A percentile compares a stretch with the other conserved stretches of the same genome.
These are phyloP conservation scores for Globodera rostochiensis DNA, from an alignment of 1,140 invertebrate genomes.

Conservation along the genomic window DNA sequence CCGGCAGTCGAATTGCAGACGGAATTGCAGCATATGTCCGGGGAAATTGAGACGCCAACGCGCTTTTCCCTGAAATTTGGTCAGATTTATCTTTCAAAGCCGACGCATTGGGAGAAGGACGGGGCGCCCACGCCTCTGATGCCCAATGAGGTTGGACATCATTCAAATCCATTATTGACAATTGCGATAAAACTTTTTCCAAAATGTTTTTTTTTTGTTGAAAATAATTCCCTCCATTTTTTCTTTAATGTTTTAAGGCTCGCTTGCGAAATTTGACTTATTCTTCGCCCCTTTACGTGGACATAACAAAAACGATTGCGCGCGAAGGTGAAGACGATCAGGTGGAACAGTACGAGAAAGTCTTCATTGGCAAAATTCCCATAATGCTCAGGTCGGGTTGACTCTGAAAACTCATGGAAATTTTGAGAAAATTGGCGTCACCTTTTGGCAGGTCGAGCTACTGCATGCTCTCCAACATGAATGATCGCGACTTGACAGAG, in stretches of 20 bases:
- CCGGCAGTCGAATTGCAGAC: slow-evolving; percentile 94
- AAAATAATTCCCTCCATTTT: too few species aligned
- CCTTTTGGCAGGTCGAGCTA: slow-evolving; percentile 77
- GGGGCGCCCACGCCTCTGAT: slow-evolving; percentile 97
- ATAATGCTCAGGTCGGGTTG: slow-evolving; percentile 82
- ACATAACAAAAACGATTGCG: slow-evolving; percentile 92
- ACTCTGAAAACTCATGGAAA: not conserved
- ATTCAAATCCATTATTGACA: slow-evolving; percentile 11
- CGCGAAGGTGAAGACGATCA: slow-evolving; percentile 86
- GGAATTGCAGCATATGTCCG: slow-evolving; percentile 90
- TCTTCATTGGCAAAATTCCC: slow-evolving; percentile 98
- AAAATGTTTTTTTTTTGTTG: too few species aligned
- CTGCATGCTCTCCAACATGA: slow-evolving; percentile 86
- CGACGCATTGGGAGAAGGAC: slow-evolving; percentile 99
- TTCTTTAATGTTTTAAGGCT: slow-evolving; percentile 37
- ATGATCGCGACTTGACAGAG: slow-evolving; percentile 95
- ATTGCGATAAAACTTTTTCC: too few species aligned
- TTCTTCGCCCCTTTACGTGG: slow-evolving; percentile 95
- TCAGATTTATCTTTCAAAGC: slow-evolving; percentile 97
- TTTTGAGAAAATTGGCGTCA: not conserved
- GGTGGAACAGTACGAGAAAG: slow-evolving; percentile 92
- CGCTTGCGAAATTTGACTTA: slow-evolving; percentile 71
- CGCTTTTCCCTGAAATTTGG: slow-evolving; percentile 92
- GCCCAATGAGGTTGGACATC: slow-evolving; percentile 85
- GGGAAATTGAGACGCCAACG: slow-evolving; percentile 70